Conservation (phyloP, 2,888 invertebrate species). For the Choristoneura rosaceana region DNA sequence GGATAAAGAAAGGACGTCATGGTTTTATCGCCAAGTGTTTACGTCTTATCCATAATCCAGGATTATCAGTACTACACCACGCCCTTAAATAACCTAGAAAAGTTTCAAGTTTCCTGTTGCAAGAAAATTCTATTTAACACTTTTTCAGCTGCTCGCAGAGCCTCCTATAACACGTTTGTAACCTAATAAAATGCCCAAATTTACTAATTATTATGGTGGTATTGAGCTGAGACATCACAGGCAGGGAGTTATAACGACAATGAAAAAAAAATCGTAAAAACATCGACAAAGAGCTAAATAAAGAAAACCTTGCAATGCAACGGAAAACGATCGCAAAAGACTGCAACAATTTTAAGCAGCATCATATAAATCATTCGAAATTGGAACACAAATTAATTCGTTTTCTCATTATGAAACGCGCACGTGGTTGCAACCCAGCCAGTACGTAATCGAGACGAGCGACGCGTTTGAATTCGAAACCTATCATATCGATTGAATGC, state of each 20-base stretch:
- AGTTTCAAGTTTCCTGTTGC: no score
- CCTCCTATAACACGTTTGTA: not conserved
- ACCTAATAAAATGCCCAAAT: no score
- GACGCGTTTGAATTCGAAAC: conserved; percentile 7
- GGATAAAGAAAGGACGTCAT: conserved; percentile 10
- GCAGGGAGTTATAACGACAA: no score
- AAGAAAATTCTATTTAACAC: not conserved
- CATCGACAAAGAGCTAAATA: no score
- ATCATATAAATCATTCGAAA: not conserved
- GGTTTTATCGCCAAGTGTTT: not conserved
- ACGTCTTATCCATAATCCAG: conserved; percentile 20
- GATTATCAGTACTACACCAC: not conserved
- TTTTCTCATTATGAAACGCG: conserved; percentile 18
- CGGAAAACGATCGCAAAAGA: not conserved
- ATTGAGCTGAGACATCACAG: no score
- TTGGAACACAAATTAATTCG: conserved; percentile 18
- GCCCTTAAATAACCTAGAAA: not conserved
- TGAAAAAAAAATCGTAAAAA: no score
- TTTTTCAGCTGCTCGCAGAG: not conserved
- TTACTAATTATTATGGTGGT: no score
- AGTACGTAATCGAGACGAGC: not conserved
- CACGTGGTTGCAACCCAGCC: conserved; percentile 2
- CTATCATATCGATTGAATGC: conserved; percentile 5
- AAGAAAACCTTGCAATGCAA: not conserved
- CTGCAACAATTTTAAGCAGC: not conserved